A percentile compares a stretch with the other conserved stretches of the same genome.
Conservation (phyloP, 2,113 vertebrate genomes). For the Argyrosomus japonicus region DNA sequence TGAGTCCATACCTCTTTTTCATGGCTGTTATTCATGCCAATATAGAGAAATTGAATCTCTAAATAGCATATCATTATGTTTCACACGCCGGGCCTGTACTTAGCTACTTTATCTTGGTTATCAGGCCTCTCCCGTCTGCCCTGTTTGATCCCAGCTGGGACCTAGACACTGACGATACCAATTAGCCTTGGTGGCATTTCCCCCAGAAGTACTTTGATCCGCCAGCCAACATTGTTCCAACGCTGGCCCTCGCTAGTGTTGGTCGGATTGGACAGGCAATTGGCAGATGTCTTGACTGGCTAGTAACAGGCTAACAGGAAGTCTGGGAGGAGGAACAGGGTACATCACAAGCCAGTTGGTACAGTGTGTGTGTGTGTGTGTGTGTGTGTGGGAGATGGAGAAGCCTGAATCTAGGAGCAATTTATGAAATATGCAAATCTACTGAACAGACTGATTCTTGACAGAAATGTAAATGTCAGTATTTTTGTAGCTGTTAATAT, state of each 20-base stretch:
- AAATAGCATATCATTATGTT: conserved; percentile 69
- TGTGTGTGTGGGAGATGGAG: conserved; percentile 16
- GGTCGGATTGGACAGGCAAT: conserved; percentile 48
- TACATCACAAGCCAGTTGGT: conserved; percentile 49
- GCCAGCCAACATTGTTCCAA: conserved; percentile 59
- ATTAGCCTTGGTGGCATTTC: conserved; percentile 62
- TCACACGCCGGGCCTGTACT: conserved; percentile 50
- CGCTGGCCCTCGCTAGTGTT: conserved; percentile 13
- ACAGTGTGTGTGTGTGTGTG: conserved; percentile 30
- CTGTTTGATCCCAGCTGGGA: conserved; percentile 69
- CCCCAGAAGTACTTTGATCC: conserved; percentile 62
- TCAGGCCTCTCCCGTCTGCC: conserved; percentile 47
- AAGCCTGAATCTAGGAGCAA: background rate
- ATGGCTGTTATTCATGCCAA: conserved; percentile 65
- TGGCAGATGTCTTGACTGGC: conserved; percentile 61
- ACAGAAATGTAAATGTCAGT: conserved; percentile 42
- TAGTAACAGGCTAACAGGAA: conserved; percentile 51
- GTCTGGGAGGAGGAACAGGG: conserved; percentile 53
- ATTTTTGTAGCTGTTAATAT: conserved; percentile 47
- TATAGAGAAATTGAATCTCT: conserved; percentile 68
- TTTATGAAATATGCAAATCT: conserved; percentile 59
- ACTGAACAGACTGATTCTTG: conserved; percentile 27
- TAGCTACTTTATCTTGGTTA: conserved; percentile 51
- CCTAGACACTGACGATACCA: conserved; percentile 59
- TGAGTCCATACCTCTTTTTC: conserved; percentile 54